Conservation (phyloP, 2,113 vertebrate genomes). For the Phaetusa simplex region DNA sequence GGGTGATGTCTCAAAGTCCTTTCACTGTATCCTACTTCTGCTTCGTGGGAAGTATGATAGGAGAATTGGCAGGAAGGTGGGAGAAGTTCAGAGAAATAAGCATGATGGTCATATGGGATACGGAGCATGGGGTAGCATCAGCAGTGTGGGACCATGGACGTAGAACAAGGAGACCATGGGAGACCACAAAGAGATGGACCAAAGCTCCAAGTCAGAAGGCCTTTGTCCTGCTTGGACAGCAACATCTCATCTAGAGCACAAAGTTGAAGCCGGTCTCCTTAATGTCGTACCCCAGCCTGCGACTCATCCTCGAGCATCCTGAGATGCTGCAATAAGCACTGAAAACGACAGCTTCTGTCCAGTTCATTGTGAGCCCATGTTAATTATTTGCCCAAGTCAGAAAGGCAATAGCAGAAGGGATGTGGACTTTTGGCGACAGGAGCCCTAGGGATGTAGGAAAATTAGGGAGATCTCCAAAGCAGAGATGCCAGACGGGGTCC, state of each 20-base stretch:
- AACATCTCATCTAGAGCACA: background rate
- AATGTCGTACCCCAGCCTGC: background rate
- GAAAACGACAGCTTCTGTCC: background rate
- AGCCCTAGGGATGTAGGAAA: background rate
- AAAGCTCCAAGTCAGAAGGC: background rate
- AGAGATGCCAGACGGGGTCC: background rate
- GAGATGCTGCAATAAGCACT: background rate
- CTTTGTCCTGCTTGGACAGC: background rate
- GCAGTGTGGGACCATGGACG: background rate
- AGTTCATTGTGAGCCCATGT: background rate
- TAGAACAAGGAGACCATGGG: background rate
- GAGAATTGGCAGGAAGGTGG: background rate
- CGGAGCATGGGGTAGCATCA: background rate
- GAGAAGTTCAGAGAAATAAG: background rate
- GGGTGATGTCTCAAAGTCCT: background rate
- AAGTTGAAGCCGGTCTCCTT: background rate
- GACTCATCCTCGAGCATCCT: background rate
- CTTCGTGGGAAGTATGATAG: background rate
- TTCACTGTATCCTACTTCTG: background rate
- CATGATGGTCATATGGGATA: background rate
- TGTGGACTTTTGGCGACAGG: background rate
- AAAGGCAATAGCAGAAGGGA: background rate
- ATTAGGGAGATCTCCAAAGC: background rate
- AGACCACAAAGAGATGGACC: background rate
- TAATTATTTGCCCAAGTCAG: background rate